Evolutionary conservation across 2,113 vertebrate species (phyloP).

Genomic region (Aviceda subcristata): DNA sequence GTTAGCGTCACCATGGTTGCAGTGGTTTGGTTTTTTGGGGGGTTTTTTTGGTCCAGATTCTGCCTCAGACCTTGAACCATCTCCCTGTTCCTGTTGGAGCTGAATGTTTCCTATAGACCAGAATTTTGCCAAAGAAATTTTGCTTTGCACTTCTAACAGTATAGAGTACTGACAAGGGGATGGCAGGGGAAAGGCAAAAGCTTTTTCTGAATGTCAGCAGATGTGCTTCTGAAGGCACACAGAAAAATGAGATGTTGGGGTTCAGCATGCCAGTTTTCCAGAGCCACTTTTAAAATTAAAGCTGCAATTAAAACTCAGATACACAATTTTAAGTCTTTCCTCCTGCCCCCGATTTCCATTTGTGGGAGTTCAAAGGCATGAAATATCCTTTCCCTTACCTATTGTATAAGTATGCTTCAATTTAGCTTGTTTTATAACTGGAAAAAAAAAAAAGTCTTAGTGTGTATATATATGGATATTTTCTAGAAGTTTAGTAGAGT

Average conservation of each 20-base stretch:
- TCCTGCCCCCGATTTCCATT: not conserved
- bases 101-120: not conserved
- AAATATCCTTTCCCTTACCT: not conserved
- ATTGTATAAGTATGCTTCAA: not conserved
- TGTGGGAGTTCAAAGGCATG: not conserved
- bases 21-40: not conserved
- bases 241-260: not conserved
- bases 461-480: not conserved
- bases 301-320: not conserved
- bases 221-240: not conserved
- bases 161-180: not conserved
- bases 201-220: not conserved
- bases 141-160: not conserved
- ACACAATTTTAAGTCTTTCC: not conserved
- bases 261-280: not conserved
- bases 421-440: not conserved
- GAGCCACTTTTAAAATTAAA: not conserved
- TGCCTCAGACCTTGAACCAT: not conserved
- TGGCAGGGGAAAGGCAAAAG: not conserved
- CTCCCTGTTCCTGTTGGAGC: not conserved
- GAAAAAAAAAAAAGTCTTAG: not conserved
- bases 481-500: not conserved
- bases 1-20: fast-evolving
- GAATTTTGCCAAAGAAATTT: not conserved
- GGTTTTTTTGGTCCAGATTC: not conserved